Percentiles rank a stretch among this genome's conserved stretches.
Evolutionary conservation across 2,113 vertebrate species (phyloP).

Genomic region (Zootoca vivipara): DNA sequence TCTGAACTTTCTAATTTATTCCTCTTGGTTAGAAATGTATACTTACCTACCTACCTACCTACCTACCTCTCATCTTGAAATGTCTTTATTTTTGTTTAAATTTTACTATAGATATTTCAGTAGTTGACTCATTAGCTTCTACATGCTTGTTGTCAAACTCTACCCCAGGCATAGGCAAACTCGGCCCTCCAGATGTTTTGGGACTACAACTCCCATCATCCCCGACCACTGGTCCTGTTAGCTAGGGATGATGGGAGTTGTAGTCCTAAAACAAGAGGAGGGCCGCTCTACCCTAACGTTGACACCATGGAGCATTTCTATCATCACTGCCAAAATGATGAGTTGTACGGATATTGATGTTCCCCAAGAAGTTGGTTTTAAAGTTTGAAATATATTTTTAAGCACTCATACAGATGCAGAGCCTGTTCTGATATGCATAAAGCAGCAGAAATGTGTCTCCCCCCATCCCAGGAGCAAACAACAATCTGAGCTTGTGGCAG

Average conservation of each 20-base stretch:
- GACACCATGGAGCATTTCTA: background rate
- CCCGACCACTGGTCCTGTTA: no score
- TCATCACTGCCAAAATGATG: background rate
- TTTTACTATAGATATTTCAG: background rate
- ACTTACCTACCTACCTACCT: no score
- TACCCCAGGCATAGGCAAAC: no score
- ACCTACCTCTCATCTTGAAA: background rate
- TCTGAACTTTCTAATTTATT: background rate
- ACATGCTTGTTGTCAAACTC: background rate
- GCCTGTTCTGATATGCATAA: background rate
- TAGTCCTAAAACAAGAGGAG: no score
- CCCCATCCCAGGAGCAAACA: background rate
- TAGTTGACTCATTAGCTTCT: background rate
- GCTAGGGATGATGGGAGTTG: no score
- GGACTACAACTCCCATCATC: no score
- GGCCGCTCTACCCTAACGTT: no score
- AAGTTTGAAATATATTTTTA: background rate
- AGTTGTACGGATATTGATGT: background rate
- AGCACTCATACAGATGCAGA: background rate
- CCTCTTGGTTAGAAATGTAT: background rate
- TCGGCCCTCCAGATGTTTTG: no score
- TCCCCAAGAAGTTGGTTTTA: background rate
- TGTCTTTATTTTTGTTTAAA: background rate
- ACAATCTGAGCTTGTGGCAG: background rate
- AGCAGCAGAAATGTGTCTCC: background rate